phyloP scores from a whole-genome alignment of 2,113 vertebrate genomes.

The Accipiter cooperii region DNA sequence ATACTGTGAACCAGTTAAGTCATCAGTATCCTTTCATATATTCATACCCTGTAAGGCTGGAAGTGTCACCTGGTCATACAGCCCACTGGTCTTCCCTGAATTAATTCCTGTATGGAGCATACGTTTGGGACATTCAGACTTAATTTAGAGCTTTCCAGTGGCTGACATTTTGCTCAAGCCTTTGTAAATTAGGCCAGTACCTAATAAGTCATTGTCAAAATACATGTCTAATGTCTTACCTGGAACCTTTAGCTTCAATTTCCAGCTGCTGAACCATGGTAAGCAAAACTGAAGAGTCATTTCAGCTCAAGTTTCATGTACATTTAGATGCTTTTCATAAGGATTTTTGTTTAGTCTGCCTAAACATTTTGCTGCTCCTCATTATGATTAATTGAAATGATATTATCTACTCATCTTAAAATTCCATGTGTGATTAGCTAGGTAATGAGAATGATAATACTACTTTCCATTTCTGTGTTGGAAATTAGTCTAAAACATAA shows the following conservation, averaged over 20 bases:
- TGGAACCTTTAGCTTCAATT: neutral
- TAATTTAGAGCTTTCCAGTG: neutral
- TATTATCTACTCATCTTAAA: neutral
- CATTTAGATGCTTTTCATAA: neutral
- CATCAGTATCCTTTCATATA: neutral
- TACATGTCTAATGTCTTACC: neutral
- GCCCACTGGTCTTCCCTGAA: neutral
- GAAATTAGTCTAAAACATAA: neutral
- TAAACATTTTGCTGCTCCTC: neutral
- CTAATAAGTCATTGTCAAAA: neutral
- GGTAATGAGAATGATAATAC: neutral
- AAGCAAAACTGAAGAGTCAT: neutral
- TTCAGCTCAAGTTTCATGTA: neutral
- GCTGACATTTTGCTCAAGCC: neutral
- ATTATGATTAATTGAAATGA: neutral
- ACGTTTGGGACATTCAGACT: neutral
- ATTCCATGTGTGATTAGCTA: neutral
- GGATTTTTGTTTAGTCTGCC: neutral
- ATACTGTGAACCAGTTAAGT: fast-evolving
- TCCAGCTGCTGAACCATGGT: neutral
- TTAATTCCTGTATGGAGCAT: neutral
- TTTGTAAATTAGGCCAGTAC: neutral
- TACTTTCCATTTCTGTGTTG: neutral
- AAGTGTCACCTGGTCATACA: neutral
- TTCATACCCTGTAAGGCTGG: neutral